A percentile compares a stretch with the other conserved stretches of the same genome.
Evolutionary conservation across 2,888 invertebrate genomes (phyloP).

Genomic region (Clanis bilineata): DNA sequence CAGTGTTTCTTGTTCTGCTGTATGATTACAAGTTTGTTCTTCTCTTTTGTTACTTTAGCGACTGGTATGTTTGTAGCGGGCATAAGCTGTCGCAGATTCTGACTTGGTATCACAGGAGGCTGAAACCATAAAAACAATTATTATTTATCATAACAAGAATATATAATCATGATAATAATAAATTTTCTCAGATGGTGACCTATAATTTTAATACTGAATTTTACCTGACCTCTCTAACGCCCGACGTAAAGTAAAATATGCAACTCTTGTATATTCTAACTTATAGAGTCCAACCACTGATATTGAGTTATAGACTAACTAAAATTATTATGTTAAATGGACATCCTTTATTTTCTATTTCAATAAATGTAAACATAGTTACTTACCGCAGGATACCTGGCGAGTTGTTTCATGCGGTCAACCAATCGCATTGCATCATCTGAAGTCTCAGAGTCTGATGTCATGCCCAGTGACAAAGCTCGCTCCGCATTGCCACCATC

Average conservation of each 20-base stretch:
- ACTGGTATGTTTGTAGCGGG: slow-evolving; percentile 84
- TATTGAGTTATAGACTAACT: too few species aligned
- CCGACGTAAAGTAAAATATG: too few species aligned
- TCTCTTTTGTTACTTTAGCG: slow-evolving; percentile 91
- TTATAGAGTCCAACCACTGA: too few species aligned
- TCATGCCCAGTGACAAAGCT: slow-evolving; percentile 64
- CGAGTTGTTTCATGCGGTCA: slow-evolving; percentile 72
- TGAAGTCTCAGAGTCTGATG: slow-evolving; percentile 73
- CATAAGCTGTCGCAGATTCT: slow-evolving; percentile 86
- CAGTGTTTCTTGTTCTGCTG: slow-evolving; percentile 84
- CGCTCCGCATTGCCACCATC: slow-evolving; percentile 61
- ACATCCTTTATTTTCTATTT: background rate
- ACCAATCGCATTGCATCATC: slow-evolving; percentile 76
- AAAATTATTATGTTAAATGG: too few species aligned
- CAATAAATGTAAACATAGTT: background rate
- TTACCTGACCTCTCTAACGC: too few species aligned
- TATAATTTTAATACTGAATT: too few species aligned
- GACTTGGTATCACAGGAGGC: slow-evolving; percentile 83
- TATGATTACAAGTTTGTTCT: slow-evolving; percentile 91
- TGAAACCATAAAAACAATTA: slow-evolving; percentile 41
- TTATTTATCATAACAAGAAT: background rate
- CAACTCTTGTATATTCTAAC: too few species aligned
- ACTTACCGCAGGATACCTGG: slow-evolving; percentile 68
- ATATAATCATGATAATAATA: too few species aligned
- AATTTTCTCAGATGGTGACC: too few species aligned